Evolutionary conservation across 2,113 vertebrate species (phyloP).

Genomic region (Lophius piscatorius): DNA sequence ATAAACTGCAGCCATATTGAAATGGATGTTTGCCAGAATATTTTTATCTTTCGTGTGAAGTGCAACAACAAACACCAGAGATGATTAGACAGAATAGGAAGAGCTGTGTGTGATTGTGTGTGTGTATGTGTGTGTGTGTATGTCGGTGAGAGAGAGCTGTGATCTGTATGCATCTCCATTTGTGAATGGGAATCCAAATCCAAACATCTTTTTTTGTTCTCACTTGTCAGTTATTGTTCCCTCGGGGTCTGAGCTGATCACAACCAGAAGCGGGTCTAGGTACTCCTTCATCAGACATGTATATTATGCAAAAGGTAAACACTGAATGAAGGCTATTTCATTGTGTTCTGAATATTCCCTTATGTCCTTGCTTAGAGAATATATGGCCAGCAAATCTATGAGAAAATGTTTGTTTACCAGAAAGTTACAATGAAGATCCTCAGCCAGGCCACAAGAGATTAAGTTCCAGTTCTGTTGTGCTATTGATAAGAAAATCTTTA

Average conservation of each 20-base stretch:
- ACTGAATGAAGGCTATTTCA: constrained; percentile 31
- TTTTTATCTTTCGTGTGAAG: constrained; percentile 14
- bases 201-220: constrained; percentile 18
- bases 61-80: constrained; percentile 17
- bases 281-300: constrained; percentile 50
- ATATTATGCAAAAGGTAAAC: constrained; percentile 54
- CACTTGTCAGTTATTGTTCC: constrained; percentile 29
- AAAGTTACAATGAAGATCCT: no score
- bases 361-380: no score
- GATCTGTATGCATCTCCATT: constrained; percentile 11
- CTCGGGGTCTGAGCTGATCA: constrained; percentile 29
- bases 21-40: constrained; percentile 38
- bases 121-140: constrained; percentile 1
- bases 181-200: constrained; percentile 25
- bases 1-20: constrained; percentile 34
- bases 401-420: no score
- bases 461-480: no score
- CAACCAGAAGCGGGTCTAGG: constrained; percentile 31
- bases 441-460: no score
- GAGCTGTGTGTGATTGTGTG: not conserved
- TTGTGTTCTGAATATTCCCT: no score
- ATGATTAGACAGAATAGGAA: constrained; percentile 6
- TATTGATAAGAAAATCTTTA: no score
- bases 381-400: no score
- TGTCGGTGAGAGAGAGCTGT: no score